Conservation (phyloP, 2,888 invertebrate species). For the Drosophila meridionalis region DNA sequence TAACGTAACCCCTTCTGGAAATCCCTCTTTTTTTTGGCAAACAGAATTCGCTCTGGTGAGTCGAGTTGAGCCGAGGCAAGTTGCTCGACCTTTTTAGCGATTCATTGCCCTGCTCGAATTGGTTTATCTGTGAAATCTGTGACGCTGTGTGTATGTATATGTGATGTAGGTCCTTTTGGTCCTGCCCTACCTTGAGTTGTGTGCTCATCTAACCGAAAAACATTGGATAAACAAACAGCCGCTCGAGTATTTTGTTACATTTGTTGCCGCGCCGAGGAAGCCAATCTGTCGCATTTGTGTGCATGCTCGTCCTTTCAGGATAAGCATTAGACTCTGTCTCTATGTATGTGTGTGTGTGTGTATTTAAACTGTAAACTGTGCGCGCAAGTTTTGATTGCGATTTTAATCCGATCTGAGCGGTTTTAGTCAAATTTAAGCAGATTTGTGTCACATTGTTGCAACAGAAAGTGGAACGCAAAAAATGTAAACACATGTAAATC, state of each 20-base stretch:
- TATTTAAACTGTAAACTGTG: constrained; percentile 73
- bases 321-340: constrained; percentile 21
- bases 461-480: constrained; percentile 61
- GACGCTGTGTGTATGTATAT: constrained; percentile 41
- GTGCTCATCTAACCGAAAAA: constrained; percentile 83
- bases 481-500: constrained; percentile 81
- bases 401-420: constrained; percentile 84
- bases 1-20: constrained; percentile 20
- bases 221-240: constrained; percentile 84
- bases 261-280: constrained; percentile 47
- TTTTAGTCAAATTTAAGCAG: constrained; percentile 85
- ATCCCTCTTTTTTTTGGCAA: constrained; percentile 69
- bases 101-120: constrained; percentile 84
- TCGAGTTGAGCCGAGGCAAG: constrained; percentile 36
- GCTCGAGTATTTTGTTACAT: constrained; percentile 72
- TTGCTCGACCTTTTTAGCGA: constrained; percentile 76
- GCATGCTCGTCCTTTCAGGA: constrained; percentile 54
- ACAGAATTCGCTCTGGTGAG: constrained; percentile 81
- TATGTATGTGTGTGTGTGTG: constrained; percentile 10
- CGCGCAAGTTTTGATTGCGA: constrained; percentile 73
- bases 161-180: constrained; percentile 26
- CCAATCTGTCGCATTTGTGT: constrained; percentile 80
- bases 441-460: constrained; percentile 83
- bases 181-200: constrained; percentile 66
- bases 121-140: constrained; percentile 84